Evolutionary conservation across 1,140 invertebrate genomes (phyloP).

Genomic region (Apocrypta bakeri): DNA sequence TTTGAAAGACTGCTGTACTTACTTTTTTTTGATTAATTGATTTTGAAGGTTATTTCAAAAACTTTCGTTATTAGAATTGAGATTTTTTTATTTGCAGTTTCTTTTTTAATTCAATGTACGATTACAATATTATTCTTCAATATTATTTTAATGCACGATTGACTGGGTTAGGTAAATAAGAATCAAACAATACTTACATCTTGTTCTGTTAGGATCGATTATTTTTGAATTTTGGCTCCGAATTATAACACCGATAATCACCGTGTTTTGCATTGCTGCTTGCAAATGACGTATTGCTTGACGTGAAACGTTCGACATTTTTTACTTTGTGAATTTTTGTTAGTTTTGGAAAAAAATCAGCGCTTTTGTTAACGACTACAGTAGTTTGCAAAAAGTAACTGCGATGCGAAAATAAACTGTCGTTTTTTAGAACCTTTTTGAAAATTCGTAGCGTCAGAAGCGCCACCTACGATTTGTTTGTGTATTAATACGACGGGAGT

Average conservation of each 20-base stretch:
- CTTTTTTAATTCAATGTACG: neutral
- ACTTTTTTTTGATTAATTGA: too few species aligned
- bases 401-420: neutral
- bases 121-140: constrained; percentile 33
- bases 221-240: constrained; percentile 65
- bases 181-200: too few species aligned
- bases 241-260: constrained; percentile 69
- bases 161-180: too few species aligned
- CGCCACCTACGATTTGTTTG: neutral
- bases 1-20: too few species aligned
- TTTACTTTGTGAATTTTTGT: constrained; percentile 5
- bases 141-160: too few species aligned
- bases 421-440: constrained; percentile 19
- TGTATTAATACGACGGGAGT: neutral
- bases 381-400: too few species aligned
- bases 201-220: constrained; percentile 60
- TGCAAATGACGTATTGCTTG: constrained; percentile 64
- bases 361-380: too few species aligned
- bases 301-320: constrained; percentile 65
- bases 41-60: too few species aligned
- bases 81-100: neutral
- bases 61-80: too few species aligned
- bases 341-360: too few species aligned
- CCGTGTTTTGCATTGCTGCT: constrained; percentile 64
- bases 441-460: constrained; percentile 1